A percentile compares a stretch with the other conserved stretches of the same genome.
Conservation (phyloP, 1,140 invertebrate genomes). For the Brevipalpus yothersi region DNA sequence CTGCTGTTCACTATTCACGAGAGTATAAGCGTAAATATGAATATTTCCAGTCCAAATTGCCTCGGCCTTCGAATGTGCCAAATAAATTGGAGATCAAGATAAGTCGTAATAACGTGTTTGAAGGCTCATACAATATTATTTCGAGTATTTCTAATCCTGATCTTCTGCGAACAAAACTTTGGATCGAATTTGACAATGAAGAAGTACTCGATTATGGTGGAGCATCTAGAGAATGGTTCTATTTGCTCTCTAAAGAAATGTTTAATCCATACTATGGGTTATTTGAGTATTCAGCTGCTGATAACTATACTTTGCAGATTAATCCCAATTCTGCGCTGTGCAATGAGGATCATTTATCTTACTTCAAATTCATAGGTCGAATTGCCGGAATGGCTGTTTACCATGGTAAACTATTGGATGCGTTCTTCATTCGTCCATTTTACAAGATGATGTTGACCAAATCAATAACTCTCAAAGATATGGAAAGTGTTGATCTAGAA, state of each 20-base stretch:
- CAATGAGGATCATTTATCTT: slow-evolving; percentile 88
- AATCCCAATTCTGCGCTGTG: slow-evolving; percentile 89
- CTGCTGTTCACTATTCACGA: slow-evolving; percentile 84
- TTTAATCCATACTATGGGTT: slow-evolving; percentile 98
- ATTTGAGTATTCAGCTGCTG: slow-evolving; percentile 96
- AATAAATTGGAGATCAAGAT: slow-evolving; percentile 96
- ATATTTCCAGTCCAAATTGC: slow-evolving; percentile 79
- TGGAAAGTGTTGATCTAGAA: slow-evolving; percentile 92
- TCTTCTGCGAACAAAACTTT: slow-evolving; percentile 81
- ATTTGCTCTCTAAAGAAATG: slow-evolving; percentile 94
- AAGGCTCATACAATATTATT: slow-evolving; percentile 67
- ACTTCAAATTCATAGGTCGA: slow-evolving; percentile 95
- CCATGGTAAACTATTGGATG: slow-evolving; percentile 81
- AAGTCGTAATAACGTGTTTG: slow-evolving; percentile 61
- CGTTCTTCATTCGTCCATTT: slow-evolving; percentile 96
- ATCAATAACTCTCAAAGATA: slow-evolving; percentile 76
- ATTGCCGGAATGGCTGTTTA: slow-evolving; percentile 97
- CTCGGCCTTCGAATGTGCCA: slow-evolving; percentile 87
- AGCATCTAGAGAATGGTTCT: slow-evolving; percentile 91
- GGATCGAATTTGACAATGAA: slow-evolving; percentile 96
- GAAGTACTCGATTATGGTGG: slow-evolving; percentile 93
- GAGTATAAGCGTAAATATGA: slow-evolving; percentile 98
- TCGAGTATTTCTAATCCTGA: slow-evolving; percentile 57
- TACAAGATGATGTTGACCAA: slow-evolving; percentile 99
- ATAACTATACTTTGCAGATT: slow-evolving; percentile 97